Conservation (phyloP, 1,140 invertebrate genomes). For the Rhysida immarginata region DNA sequence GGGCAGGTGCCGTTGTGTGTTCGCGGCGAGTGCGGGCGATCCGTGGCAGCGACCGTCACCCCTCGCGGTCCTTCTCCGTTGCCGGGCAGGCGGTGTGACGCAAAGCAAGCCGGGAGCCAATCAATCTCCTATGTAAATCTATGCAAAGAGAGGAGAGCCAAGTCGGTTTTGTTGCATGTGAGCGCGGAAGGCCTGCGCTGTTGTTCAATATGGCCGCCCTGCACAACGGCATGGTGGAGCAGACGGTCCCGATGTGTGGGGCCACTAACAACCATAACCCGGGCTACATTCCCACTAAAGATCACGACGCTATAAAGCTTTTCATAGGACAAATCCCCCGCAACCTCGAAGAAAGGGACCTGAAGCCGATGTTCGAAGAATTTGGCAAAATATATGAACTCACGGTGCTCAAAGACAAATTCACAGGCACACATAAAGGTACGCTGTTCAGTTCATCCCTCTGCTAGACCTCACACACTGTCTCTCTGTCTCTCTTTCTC, state of each 20-base stretch:
- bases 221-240: constrained; percentile 5
- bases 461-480: no score
- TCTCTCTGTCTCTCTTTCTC: no score
- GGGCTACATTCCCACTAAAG: constrained; percentile 23
- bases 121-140: constrained; percentile 3
- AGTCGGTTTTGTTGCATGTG: not conserved
- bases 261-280: not conserved
- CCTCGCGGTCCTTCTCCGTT: not conserved
- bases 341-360: constrained; percentile 72
- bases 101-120: not conserved
- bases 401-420: constrained; percentile 79
- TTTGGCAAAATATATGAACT: constrained; percentile 89
- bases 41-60: not conserved
- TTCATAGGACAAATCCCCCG: constrained; percentile 88
- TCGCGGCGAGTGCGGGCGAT: no score
- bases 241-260: not conserved
- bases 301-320: constrained; percentile 55
- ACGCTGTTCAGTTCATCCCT: no score
- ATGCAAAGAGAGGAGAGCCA: not conserved
- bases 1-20: not conserved
- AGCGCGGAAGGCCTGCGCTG: not conserved
- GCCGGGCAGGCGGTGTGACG: not conserved
- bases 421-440: constrained; percentile 89
- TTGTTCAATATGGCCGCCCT: constrained; percentile 1
- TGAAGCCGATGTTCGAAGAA: constrained; percentile 78